These are phyloP conservation scores for Drosophila murphyi DNA, from an alignment of 1,140 invertebrate genomes.

Conservation along the genomic window DNA sequence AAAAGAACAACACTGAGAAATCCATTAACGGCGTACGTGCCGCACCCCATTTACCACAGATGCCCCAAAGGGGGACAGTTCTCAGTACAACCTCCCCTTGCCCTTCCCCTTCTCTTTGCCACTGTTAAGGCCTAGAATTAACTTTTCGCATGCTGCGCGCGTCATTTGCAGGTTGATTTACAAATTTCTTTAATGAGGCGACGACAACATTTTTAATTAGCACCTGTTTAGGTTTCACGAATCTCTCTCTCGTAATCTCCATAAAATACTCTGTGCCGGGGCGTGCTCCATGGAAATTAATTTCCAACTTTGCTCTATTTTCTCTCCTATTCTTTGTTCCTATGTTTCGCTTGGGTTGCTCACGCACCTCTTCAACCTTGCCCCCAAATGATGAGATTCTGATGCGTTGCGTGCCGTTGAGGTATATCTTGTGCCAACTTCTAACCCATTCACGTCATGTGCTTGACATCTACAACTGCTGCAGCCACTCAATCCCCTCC, in stretches of 20 bases:
- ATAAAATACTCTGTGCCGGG: conserved; percentile 50
- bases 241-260: conserved; percentile 55
- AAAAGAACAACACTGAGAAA: conserved; percentile 66
- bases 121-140: conserved; percentile 14
- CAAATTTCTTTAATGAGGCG: conserved; percentile 77
- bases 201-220: conserved; percentile 82
- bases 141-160: conserved; percentile 48
- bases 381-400: conserved; percentile 52
- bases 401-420: conserved; percentile 43
- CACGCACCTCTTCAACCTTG: conserved; percentile 53
- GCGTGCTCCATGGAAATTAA: conserved; percentile 58
- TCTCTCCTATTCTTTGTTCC: neutral
- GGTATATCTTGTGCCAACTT: neutral
- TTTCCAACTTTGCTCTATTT: conserved; percentile 54
- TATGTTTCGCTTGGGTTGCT: conserved; percentile 17
- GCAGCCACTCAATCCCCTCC: conserved; percentile 31
- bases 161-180: conserved; percentile 69
- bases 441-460: conserved; percentile 30
- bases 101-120: neutral
- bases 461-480: conserved; percentile 38
- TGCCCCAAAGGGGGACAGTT: conserved; percentile 12
- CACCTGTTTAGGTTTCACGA: conserved; percentile 56
- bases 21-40: conserved; percentile 74
- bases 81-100: neutral
- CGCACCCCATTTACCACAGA: conserved; percentile 21